Conservation (phyloP, 2,113 vertebrate genomes). For the Trogon surrucura region DNA sequence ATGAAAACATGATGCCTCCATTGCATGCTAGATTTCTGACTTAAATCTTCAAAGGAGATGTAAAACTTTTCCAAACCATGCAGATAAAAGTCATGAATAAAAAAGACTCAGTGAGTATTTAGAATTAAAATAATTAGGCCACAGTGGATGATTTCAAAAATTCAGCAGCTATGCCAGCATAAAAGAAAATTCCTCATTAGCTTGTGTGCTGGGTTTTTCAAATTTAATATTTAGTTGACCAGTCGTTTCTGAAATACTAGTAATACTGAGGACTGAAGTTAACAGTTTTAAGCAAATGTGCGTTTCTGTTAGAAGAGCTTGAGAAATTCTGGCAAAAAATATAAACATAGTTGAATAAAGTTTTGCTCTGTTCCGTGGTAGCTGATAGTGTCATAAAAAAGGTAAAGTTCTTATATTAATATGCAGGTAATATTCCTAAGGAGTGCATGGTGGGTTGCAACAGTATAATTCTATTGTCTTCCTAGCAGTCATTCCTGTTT, state of each 20-base stretch:
- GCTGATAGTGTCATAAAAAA: background rate
- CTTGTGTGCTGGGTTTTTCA: background rate
- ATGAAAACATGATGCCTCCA: conserved; percentile 67
- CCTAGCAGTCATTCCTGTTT: background rate
- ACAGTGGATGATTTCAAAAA: conserved; percentile 59
- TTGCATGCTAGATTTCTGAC: conserved; percentile 68
- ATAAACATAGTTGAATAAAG: background rate
- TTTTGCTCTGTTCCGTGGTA: background rate
- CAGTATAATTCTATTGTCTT: background rate
- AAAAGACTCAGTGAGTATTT: conserved; percentile 67
- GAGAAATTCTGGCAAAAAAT: background rate
- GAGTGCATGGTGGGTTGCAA: background rate
- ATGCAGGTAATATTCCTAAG: background rate
- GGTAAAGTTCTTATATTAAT: background rate
- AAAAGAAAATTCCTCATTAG: conserved; percentile 63
- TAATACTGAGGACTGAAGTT: background rate
- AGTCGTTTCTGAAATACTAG: conserved; percentile 28
- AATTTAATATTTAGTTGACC: conserved; percentile 33
- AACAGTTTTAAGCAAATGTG: background rate
- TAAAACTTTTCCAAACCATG: conserved; percentile 61
- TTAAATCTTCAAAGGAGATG: conserved; percentile 58
- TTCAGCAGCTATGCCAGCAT: conserved; percentile 26
- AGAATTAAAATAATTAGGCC: conserved; percentile 70
- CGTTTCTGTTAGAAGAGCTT: background rate
- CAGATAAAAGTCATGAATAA: conserved; percentile 68